Conservation (phyloP, 1,140 invertebrate species). For the Psilanteris sp. region DNA sequence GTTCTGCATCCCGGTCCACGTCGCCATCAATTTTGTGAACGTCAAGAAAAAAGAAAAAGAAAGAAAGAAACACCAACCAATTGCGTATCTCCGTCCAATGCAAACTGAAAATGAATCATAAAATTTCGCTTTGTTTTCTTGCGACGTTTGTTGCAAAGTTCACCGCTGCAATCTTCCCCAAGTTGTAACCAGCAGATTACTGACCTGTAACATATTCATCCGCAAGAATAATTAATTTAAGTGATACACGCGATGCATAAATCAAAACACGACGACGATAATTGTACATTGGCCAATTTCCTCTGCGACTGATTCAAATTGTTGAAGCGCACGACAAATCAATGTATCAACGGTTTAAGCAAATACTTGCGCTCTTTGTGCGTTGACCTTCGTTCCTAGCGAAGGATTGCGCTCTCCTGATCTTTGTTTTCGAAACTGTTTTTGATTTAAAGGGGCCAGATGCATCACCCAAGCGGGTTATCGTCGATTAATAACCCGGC, state of each 20-base stretch:
- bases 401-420: too few species aligned
- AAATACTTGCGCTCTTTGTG: too few species aligned
- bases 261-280: conserved; percentile 7
- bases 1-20: too few species aligned
- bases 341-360: too few species aligned
- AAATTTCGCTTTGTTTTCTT: conserved; percentile 61
- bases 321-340: too few species aligned
- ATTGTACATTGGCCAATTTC: neutral
- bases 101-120: too few species aligned
- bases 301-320: too few species aligned
- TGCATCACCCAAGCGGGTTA: conserved; percentile 68
- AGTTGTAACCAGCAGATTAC: conserved; percentile 57
- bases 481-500: conserved; percentile 69
- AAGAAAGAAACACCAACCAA: too few species aligned
- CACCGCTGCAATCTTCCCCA: conserved; percentile 63
- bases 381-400: neutral
- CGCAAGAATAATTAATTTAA: conserved; percentile 53
- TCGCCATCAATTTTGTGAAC: too few species aligned
- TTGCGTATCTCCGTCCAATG: too few species aligned
- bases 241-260: conserved; percentile 32
- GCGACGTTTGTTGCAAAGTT: conserved; percentile 62
- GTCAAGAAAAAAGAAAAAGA: too few species aligned
- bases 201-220: conserved; percentile 59
- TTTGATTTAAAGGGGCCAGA: conserved; percentile 44
- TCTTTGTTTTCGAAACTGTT: conserved; percentile 12